phyloP scores from a whole-genome alignment of 30 jellyfish, hydroid and myxozoan species.

The Phacellophora camtschatica region DNA sequence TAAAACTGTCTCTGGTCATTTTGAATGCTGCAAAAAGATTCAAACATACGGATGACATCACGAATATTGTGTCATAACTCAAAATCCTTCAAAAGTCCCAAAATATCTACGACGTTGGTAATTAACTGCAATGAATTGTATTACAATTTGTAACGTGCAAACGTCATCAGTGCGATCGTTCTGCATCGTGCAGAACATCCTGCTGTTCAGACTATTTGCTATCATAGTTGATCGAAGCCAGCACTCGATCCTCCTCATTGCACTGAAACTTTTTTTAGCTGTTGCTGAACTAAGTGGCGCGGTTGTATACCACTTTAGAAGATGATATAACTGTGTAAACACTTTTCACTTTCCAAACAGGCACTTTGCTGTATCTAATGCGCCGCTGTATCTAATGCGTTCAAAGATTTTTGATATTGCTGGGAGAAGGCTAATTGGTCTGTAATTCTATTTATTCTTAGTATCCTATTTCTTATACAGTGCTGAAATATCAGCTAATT shows the following conservation, averaged over 20 bases:
- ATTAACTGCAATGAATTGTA: background rate
- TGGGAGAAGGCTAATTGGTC: no score
- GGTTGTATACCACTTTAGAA: background rate
- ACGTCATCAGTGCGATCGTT: slow-evolving; percentile 15
- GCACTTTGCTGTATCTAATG: background rate
- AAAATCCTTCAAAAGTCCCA: no score
- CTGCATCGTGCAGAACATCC: slow-evolving; percentile 35
- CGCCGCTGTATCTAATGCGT: no score
- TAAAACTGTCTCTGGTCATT: no score
- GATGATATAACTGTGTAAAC: background rate
- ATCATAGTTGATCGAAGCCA: slow-evolving; percentile 37
- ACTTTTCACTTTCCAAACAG: slow-evolving; percentile 1
- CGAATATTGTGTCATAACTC: no score
- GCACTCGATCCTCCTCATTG: slow-evolving; percentile 34
- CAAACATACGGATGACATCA: no score
- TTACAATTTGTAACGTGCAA: slow-evolving; percentile 1
- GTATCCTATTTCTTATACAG: no score
- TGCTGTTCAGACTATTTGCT: slow-evolving; percentile 14
- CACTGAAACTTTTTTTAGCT: slow-evolving; percentile 38
- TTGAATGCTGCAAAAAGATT: no score
- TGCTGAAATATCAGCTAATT: no score
- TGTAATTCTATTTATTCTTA: no score
- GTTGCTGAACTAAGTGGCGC: slow-evolving; percentile 54
- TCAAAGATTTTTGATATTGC: no score
- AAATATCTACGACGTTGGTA: background rate